Evolutionary conservation across 2,113 vertebrate species (phyloP).

Genomic region (Centropus unirufus): DNA sequence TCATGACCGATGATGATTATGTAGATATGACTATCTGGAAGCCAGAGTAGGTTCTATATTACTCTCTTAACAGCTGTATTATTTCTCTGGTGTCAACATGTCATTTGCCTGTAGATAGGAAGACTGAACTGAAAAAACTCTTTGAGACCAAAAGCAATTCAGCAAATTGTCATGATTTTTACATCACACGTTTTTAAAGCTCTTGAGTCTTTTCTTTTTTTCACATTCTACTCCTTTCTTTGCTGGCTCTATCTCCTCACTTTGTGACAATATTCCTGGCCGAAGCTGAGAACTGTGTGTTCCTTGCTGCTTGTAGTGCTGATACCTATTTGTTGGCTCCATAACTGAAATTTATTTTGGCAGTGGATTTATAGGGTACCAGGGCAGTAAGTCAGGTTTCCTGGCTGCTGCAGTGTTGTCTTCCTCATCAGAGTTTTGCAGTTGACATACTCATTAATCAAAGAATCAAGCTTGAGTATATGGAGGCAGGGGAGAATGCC

Average conservation of each 20-base stretch:
- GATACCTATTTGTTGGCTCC: background rate
- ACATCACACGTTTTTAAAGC: background rate
- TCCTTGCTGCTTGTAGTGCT: background rate
- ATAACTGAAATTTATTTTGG: background rate
- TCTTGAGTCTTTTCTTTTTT: background rate
- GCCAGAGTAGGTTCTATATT: background rate
- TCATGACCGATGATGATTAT: background rate
- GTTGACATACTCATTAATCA: background rate
- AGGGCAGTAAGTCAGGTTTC: background rate
- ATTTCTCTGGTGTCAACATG: background rate
- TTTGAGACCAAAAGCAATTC: background rate
- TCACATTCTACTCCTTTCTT: background rate
- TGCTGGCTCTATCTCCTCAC: background rate
- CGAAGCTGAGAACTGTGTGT: background rate
- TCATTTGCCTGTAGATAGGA: background rate
- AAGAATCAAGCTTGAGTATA: background rate
- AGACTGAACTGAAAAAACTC: background rate
- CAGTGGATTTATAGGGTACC: background rate
- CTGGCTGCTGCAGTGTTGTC: background rate
- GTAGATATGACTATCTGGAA: background rate
- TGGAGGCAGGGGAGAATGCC: background rate
- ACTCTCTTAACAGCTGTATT: background rate
- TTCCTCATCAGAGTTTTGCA: background rate
- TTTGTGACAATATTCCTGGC: background rate
- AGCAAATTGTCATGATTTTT: background rate